phyloP scores from a whole-genome alignment of 2,797 vertebrate species.

The Leucoraja ocellata region DNA sequence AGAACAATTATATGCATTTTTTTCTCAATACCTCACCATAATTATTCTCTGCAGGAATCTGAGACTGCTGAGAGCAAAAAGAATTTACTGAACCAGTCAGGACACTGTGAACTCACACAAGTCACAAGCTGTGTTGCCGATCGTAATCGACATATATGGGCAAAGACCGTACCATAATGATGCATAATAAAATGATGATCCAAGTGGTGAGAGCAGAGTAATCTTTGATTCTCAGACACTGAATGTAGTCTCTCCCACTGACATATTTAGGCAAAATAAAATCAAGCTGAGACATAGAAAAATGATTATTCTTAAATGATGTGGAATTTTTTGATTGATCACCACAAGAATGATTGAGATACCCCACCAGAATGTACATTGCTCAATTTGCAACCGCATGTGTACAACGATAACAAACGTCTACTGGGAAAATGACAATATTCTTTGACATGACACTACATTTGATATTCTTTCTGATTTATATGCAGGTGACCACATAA shows the following conservation, averaged over 20 bases:
- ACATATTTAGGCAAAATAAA: slow-evolving; percentile 18
- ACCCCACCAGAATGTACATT: neutral
- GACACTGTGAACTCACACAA: slow-evolving; percentile 18
- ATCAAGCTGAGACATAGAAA: neutral
- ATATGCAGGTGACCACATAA: neutral
- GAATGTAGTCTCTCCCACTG: neutral
- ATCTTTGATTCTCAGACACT: slow-evolving; percentile 11
- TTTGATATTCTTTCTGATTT: slow-evolving; percentile 14
- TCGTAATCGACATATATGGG: slow-evolving; percentile 16
- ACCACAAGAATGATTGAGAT: slow-evolving; percentile 11
- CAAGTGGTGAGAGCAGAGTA: slow-evolving; percentile 27
- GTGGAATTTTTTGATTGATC: slow-evolving; percentile 6
- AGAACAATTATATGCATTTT: slow-evolving; percentile 41
- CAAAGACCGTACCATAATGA: slow-evolving; percentile 18
- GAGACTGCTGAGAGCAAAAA: slow-evolving; percentile 46
- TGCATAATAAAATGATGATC: slow-evolving; percentile 22
- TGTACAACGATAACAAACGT: neutral
- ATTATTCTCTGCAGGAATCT: slow-evolving; percentile 52
- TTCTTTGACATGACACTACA: neutral
- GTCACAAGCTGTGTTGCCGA: slow-evolving; percentile 18
- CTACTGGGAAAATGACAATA: neutral
- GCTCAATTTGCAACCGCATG: neutral
- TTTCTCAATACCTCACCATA: slow-evolving; percentile 48
- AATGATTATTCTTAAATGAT: neutral
- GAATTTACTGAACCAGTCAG: slow-evolving; percentile 19